These are phyloP conservation scores for Gobio gobio DNA, from an alignment of 2,113 vertebrate species.

Conservation along the genomic window DNA sequence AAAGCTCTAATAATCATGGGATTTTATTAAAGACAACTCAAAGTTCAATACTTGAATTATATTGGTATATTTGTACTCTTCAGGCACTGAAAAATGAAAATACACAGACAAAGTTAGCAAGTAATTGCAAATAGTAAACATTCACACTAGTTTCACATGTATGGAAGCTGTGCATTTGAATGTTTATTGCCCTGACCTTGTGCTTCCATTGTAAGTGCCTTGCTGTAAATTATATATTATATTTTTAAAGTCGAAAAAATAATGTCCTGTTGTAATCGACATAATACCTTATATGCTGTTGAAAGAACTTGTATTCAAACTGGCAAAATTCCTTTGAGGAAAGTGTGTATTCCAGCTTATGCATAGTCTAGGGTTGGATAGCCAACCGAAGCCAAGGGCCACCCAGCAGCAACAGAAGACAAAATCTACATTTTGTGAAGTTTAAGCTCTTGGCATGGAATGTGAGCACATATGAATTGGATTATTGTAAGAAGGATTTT, in stretches of 20 bases:
- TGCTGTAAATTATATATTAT: not conserved
- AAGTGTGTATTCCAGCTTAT: not conserved
- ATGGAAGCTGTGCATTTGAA: not conserved
- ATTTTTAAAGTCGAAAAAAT: not conserved
- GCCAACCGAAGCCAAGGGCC: not conserved
- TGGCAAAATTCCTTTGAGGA: not conserved
- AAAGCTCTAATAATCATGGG: not conserved
- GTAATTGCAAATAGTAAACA: not conserved
- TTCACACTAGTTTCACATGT: not conserved
- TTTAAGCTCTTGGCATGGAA: conserved; percentile 6
- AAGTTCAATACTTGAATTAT: not conserved
- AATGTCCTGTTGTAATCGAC: not conserved
- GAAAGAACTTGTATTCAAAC: not conserved
- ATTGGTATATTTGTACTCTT: not conserved
- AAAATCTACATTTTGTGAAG: not conserved
- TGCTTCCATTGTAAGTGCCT: not conserved
- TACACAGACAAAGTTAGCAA: not conserved
- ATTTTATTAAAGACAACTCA: not conserved
- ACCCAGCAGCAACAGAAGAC: not conserved
- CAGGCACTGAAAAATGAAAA: not conserved
- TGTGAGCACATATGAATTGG: conserved; percentile 28
- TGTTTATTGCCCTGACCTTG: not conserved
- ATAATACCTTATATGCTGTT: not conserved
- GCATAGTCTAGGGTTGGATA: not conserved
- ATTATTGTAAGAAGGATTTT: conserved; percentile 45